Conservation (phyloP, 2,888 invertebrate genomes). For the Melanostoma scalare region DNA sequence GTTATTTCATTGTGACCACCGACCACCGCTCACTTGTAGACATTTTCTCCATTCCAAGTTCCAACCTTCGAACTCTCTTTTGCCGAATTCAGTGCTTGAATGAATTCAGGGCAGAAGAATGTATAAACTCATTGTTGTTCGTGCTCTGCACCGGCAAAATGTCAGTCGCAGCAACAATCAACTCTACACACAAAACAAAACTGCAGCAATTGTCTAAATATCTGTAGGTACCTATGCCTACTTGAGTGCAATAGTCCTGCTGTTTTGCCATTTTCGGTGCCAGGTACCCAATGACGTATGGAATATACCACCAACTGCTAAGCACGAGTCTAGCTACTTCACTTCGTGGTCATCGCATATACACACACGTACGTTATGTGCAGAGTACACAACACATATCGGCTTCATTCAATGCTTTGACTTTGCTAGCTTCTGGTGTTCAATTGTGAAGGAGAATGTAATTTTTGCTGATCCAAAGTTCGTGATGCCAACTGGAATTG, state of each 20-base stretch:
- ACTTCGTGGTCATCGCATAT: constrained; percentile 53
- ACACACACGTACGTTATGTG: constrained; percentile 27
- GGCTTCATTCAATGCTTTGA: constrained; percentile 21
- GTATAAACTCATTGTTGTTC: constrained; percentile 31
- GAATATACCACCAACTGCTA: background rate
- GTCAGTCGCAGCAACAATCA: constrained; percentile 28
- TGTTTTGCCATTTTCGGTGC: constrained; percentile 55
- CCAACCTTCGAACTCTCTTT: constrained; percentile 43
- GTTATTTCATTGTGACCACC: constrained; percentile 26
- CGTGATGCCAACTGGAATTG: constrained; percentile 47
- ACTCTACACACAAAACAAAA: constrained; percentile 1
- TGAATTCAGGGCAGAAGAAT: constrained; percentile 23
- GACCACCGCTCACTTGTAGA: constrained; percentile 5
- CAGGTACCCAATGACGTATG: constrained; percentile 40
- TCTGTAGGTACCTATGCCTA: background rate
- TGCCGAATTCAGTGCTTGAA: constrained; percentile 31
- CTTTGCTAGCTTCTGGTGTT: constrained; percentile 49
- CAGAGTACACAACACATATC: background rate
- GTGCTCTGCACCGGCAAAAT: constrained; percentile 52
- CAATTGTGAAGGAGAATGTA: constrained; percentile 14
- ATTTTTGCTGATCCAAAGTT: constrained; percentile 17
- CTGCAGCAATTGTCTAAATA: constrained; percentile 38
- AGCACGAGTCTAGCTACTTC: constrained; percentile 26
- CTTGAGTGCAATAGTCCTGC: constrained; percentile 45
- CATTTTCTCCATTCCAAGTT: constrained; percentile 29